Base-by-base conservation (phyloP, 2,113 vertebrate genomes). In the Pseudorectes ferrugineus region DNA sequence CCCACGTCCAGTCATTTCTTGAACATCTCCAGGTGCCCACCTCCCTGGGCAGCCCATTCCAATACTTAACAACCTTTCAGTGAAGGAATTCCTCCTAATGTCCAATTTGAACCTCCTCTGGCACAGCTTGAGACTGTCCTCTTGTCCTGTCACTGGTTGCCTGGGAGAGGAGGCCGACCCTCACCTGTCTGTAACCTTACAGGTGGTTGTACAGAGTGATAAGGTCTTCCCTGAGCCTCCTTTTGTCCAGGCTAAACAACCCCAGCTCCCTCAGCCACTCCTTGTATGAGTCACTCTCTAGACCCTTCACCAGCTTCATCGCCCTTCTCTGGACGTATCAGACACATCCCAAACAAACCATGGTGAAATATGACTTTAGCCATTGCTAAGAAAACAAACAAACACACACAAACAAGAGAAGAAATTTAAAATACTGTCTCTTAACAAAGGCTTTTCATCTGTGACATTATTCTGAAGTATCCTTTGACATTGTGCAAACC, bases 101-200 rank as follows among this genome's bases (percentile, higher is more conserved):
- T n/a, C 24, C 40, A 40, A 1, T 21, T 24, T 67, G 61, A 67
- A 46, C 38, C 24, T 59, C 9, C 45, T n/a, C 14, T 67, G 54
- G 20, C 18, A 29, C 24, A 67, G 14, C 7, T 25, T 40, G 23
- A 36, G 9, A 5, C 20, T n/a, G 28, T 29, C 28, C 52, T 45
- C 68, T 45, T 28, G 19, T 25, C 23, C 19, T 29, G 15, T 51
- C 21, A 5, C 59, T n/a, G 38, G 8, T 0, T 45, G 23, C 24
- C 28, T 45, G 45, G 22, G 4, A 74, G 19, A n/a, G 40, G 20
- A 38, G 45, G 23, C 45, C 0, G 0, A 29, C 12, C 28, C 16
- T 43, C 67, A n/a, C 1, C 43, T 24, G 8, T 10, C 33, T 12
- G 0, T 24, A n/a, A 21, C 23, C 8, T n/a, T 25, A 20, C 15